A percentile compares a stretch with the other conserved stretches of the same genome.
Conservation (phyloP, 2,888 invertebrate species). For the Hemithea aestivaria region DNA sequence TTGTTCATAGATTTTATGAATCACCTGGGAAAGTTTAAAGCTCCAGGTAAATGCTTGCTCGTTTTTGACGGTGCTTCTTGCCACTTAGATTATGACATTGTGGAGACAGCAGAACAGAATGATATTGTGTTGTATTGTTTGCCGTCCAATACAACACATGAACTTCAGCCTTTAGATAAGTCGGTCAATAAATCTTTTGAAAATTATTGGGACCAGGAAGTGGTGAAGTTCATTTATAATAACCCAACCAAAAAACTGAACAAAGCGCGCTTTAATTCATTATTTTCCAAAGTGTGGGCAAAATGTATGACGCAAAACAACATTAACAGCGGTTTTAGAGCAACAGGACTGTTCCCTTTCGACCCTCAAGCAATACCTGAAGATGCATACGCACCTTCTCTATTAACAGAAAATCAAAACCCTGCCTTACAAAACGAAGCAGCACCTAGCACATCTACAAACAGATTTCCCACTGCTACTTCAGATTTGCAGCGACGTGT, state of each 20-base stretch:
- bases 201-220: no score
- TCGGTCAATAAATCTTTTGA: no score
- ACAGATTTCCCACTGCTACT: not conserved
- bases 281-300: no score
- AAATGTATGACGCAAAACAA: slow-evolving; percentile 2
- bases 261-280: no score
- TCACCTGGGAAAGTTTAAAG: slow-evolving; percentile 19
- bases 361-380: slow-evolving; percentile 6
- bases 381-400: slow-evolving; percentile 5
- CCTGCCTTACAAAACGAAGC: no score
- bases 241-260: no score
- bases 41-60: slow-evolving; percentile 21
- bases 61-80: slow-evolving; percentile 29
- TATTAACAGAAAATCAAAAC: not conserved
- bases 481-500: not conserved
- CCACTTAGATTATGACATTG: slow-evolving; percentile 14
- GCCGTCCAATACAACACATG: no score
- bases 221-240: no score
- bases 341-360: slow-evolving; percentile 4
- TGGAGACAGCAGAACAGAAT: slow-evolving; percentile 19
- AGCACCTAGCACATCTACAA: not conserved
- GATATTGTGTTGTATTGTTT: slow-evolving; percentile 19
- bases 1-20: slow-evolving; percentile 23
- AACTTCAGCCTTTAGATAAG: no score
- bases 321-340: slow-evolving; percentile 6